phyloP scores from a whole-genome alignment of 2,888 invertebrate species.

The Rhorus exstirpatorius region DNA sequence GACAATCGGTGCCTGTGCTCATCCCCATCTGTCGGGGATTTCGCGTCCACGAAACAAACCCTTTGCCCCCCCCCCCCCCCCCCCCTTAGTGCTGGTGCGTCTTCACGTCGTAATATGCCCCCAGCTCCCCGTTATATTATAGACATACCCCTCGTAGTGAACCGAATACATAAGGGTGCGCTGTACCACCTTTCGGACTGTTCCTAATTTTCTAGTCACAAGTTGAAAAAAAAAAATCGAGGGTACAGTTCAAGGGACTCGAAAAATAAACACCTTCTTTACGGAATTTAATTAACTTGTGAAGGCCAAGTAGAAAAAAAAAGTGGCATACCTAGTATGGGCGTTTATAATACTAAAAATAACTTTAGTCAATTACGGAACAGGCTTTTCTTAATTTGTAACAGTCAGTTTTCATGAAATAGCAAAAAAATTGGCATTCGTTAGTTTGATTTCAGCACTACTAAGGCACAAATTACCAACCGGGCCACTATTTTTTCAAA shows the following conservation, averaged over 20 bases:
- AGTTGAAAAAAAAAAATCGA: constrained; percentile 1
- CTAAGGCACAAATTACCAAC: too few species aligned
- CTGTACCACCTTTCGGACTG: not conserved
- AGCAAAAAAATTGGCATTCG: too few species aligned
- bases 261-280: not conserved
- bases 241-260: too few species aligned
- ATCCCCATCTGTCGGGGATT: constrained; percentile 76
- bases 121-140: not conserved
- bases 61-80: constrained; percentile 61
- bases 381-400: too few species aligned
- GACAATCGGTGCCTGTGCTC: constrained; percentile 72
- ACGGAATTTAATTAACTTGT: not conserved
- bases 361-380: too few species aligned
- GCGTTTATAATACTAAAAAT: too few species aligned
- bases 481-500: too few species aligned
- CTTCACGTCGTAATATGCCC: constrained; percentile 5
- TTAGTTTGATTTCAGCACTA: too few species aligned
- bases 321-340: too few species aligned
- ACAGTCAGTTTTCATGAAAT: too few species aligned
- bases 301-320: not conserved
- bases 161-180: constrained; percentile 27
- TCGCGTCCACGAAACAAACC: constrained; percentile 70
- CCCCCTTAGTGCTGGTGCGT: constrained; percentile 22
- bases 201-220: constrained; percentile 3
- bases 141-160: constrained; percentile 11